Percentiles rank a stretch among this genome's conserved stretches.
These are phyloP conservation scores for Steinernema scapterisci DNA, from an alignment of 2,888 invertebrate species.

Conservation along the genomic window DNA sequence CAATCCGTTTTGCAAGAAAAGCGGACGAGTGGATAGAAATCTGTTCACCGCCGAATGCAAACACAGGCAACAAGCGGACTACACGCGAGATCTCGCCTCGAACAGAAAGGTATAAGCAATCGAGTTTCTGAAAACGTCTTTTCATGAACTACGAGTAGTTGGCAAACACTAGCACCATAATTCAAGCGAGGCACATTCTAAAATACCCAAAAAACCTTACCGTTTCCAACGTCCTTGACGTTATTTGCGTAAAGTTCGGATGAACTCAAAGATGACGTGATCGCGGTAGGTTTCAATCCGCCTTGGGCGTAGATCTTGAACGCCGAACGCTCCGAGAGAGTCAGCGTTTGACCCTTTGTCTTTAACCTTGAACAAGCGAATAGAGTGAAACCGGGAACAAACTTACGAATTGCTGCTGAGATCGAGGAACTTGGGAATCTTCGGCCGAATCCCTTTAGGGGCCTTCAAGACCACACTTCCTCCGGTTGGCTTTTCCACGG, in stretches of 20 bases:
- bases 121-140: background rate
- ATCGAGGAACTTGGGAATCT: constrained; percentile 7
- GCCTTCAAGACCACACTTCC: constrained; percentile 11
- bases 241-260: background rate
- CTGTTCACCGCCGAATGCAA: background rate
- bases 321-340: constrained; percentile 12
- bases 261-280: background rate
- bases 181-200: too few species aligned
- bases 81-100: background rate
- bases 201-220: background rate
- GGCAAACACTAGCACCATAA: too few species aligned
- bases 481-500: background rate
- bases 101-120: too few species aligned
- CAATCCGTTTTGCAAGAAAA: constrained; percentile 18
- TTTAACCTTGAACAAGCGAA: background rate
- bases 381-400: background rate
- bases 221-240: too few species aligned
- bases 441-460: constrained; percentile 18
- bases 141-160: background rate
- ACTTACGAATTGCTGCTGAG: background rate
- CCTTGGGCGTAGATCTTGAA: background rate
- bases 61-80: background rate
- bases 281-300: background rate
- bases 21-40: background rate
- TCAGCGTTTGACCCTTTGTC: constrained; percentile 13